Percentiles rank a stretch among this genome's conserved stretches.
Evolutionary conservation across 2,797 vertebrate genomes (phyloP).

Genomic region (Rhinichthys osculus): DNA sequence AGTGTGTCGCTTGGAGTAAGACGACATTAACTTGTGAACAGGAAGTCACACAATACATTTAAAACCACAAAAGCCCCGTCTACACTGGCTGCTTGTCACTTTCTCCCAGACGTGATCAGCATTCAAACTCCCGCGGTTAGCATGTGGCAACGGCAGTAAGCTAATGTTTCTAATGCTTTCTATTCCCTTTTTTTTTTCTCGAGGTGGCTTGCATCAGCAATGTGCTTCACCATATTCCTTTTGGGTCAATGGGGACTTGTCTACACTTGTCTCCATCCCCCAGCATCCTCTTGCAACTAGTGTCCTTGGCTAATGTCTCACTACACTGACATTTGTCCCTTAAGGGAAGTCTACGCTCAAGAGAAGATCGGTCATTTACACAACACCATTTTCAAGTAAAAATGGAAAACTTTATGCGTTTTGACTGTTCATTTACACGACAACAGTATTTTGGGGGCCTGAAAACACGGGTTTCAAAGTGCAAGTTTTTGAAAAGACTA

Average conservation of each 20-base stretch:
- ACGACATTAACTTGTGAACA: not conserved
- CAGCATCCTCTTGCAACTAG: not conserved
- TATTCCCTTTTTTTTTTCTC: slow-evolving; percentile 15
- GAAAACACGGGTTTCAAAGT: not conserved
- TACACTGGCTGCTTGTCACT: not conserved
- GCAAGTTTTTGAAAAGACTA: not conserved
- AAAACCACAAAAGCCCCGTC: not conserved
- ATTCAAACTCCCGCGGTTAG: slow-evolving; percentile 21
- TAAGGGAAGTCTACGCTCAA: not conserved
- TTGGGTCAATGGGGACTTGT: slow-evolving; percentile 8
- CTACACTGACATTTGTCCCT: not conserved
- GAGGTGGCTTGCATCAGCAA: slow-evolving; percentile 25
- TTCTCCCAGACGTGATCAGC: not conserved
- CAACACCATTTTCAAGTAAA: not conserved
- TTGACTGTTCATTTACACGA: not conserved
- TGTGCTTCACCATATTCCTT: not conserved
- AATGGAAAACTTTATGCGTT: not conserved
- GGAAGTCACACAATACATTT: not conserved
- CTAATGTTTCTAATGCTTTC: slow-evolving; percentile 26
- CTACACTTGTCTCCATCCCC: not conserved
- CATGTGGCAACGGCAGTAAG: slow-evolving; percentile 72
- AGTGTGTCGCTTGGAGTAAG: not conserved
- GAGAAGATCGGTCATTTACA: not conserved
- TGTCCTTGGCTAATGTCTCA: not conserved
- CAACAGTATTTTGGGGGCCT: not conserved